Base-by-base conservation (phyloP, 2,797 vertebrate genomes). In the Picus viridis region DNA sequence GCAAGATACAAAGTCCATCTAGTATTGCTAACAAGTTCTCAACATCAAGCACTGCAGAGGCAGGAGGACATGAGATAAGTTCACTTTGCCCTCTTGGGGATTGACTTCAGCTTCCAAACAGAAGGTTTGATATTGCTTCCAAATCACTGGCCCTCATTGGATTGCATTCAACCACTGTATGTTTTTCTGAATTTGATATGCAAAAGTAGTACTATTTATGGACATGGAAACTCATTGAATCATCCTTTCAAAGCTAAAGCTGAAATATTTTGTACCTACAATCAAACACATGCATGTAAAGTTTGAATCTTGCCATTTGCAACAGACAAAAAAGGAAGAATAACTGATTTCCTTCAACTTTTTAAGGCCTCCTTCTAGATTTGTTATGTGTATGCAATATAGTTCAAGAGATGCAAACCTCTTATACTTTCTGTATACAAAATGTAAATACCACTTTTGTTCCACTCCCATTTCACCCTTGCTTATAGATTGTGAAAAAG, bases 61-160 rank as follows among this genome's bases (percentile, higher is more conserved):
- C 59, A 86, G 75, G 24, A 79, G 63, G 90, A 74, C 16, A 23
- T 8, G 34, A 24, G 23, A 79, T 57, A 91, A 91, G 88, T 57
- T 34, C 0, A 0, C 57, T 67, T 45, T 68, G 64, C n/a, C 30
- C n/a, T 74, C 41, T 43, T 59, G 72, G 6, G n/a, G 49, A 70
- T 5, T 70, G 53, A 16, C 27, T 81, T 92, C 24, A 76, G n/a
- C 45, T 61, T 84, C 49, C 39, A 88, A 26, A 22, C 12, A 36
- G 24, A 58, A 79, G 4, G 20, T 76, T 71, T 54, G 88, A 49
- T 71, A 45, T 3, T 54, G 64, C 78, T 77, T 93, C 64, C 58
- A 85, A 83, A 87, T 89, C 32, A 72, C 47, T 7, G 77, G 20
- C 27, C 29, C 29, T 51, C 16, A 56, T 4, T 29, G 32, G 45